A percentile compares a stretch with the other conserved stretches of the same genome.
phyloP scores from a whole-genome alignment of 2,797 vertebrate genomes.

The Gymnodraco acuticeps region DNA sequence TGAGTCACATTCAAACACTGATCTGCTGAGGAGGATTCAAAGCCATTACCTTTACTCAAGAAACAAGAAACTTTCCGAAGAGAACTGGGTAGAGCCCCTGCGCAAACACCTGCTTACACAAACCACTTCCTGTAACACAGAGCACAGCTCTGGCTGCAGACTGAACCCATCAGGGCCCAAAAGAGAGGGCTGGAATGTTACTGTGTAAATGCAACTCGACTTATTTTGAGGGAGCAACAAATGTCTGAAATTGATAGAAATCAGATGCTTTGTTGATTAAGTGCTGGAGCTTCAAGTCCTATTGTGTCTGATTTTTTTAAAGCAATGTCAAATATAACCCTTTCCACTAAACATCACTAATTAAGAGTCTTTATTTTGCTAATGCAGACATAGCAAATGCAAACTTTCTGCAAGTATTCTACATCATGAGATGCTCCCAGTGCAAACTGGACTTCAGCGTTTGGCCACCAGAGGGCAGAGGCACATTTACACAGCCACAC shows the following conservation, averaged over 20 bases:
- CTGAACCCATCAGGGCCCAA: neutral
- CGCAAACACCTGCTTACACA: neutral
- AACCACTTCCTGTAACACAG: slow-evolving; percentile 3
- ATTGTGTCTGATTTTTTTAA: neutral
- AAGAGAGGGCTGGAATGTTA: neutral
- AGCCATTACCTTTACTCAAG: slow-evolving; percentile 3
- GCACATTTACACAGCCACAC: slow-evolving; percentile 17
- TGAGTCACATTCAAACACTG: neutral
- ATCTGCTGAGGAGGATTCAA: neutral
- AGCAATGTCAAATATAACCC: neutral
- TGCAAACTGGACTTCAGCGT: neutral
- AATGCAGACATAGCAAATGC: neutral
- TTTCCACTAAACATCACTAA: neutral
- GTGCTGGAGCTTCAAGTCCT: neutral
- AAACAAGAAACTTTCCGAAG: slow-evolving; percentile 9
- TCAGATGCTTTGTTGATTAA: slow-evolving; percentile 5
- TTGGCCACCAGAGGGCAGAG: slow-evolving; percentile 28
- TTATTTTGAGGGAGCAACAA: neutral
- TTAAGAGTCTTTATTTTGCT: neutral
- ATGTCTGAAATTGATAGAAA: slow-evolving; percentile 15
- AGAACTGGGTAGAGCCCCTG: neutral
- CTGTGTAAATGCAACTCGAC: slow-evolving; percentile 9
- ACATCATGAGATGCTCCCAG: neutral
- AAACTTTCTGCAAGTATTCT: neutral
- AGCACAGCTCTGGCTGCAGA: neutral